Conservation (phyloP, 2,797 vertebrate genomes). For the Chaetodon trifasciatus region DNA sequence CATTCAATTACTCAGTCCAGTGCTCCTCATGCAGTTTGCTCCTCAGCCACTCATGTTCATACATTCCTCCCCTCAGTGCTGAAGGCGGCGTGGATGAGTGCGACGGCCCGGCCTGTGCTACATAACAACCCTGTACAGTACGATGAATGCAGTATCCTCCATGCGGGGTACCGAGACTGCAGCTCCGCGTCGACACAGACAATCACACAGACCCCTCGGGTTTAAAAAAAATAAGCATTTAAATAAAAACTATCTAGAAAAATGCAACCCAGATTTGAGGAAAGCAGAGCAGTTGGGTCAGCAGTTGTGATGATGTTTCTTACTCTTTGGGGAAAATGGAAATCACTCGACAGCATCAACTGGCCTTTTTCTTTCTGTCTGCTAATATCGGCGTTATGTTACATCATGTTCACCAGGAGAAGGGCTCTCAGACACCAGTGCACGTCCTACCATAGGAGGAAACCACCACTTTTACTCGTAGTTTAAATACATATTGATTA, state of each 20-base stretch:
- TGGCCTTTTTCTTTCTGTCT: constrained; percentile 55
- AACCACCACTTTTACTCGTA: constrained; percentile 89
- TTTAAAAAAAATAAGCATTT: constrained; percentile 50
- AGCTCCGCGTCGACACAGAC: constrained; percentile 48
- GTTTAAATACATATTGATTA: constrained; percentile 63
- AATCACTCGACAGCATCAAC: constrained; percentile 60
- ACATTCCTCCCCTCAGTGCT: constrained; percentile 51
- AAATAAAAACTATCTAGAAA: constrained; percentile 42
- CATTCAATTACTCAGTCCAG: constrained; percentile 32
- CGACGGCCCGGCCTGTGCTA: constrained; percentile 70
- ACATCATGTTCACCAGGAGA: constrained; percentile 69
- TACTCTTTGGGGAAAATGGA: constrained; percentile 57
- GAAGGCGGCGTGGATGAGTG: constrained; percentile 40
- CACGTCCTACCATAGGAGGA: constrained; percentile 99
- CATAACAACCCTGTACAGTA: constrained; percentile 72
- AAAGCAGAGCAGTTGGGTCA: constrained; percentile 71
- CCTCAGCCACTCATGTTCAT: constrained; percentile 50
- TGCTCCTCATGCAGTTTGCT: constrained; percentile 63
- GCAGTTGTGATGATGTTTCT: constrained; percentile 66
- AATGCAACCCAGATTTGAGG: constrained; percentile 66
- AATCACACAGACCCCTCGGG: constrained; percentile 45
- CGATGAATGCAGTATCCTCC: constrained; percentile 39
- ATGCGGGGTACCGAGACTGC: constrained; percentile 17
- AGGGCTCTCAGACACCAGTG: constrained; percentile 65
- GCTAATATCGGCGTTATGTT: constrained; percentile 56